A percentile compares a stretch with the other conserved stretches of the same genome.
These are phyloP conservation scores for Chloebia gouldiae DNA, from an alignment of 2,113 vertebrate species.

Conservation along the genomic window DNA sequence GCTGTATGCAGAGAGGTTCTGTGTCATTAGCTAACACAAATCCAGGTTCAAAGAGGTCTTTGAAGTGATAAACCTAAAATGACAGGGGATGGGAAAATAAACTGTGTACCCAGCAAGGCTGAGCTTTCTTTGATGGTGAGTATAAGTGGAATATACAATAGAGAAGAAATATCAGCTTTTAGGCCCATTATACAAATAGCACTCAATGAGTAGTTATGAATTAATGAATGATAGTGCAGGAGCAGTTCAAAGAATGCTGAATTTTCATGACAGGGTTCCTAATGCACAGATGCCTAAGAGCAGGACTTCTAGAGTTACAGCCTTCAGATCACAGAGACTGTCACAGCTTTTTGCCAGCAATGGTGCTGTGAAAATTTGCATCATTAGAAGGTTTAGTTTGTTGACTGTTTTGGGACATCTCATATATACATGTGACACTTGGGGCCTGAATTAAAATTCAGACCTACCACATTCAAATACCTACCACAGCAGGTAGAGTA, in stretches of 20 bases:
- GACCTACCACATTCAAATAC: too few species aligned
- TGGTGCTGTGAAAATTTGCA: not conserved
- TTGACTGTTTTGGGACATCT: not conserved
- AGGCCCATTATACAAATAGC: not conserved
- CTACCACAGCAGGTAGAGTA: not conserved
- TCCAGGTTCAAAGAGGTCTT: slow-evolving; percentile 31
- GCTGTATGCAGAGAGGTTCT: not conserved
- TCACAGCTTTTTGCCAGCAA: not conserved
- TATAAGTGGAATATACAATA: not conserved
- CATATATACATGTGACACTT: not conserved
- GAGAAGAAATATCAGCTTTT: not conserved
- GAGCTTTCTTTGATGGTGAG: not conserved
- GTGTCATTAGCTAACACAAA: slow-evolving; percentile 34
- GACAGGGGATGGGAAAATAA: slow-evolving; percentile 18
- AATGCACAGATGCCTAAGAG: not conserved
- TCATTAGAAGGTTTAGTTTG: not conserved
- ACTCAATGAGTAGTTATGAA: not conserved
- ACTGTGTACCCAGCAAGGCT: not conserved
- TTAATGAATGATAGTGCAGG: not conserved
- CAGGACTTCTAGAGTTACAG: not conserved
- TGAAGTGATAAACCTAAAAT: slow-evolving; percentile 40
- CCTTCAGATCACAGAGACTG: not conserved
- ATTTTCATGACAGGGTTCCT: not conserved
- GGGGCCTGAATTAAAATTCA: not conserved
- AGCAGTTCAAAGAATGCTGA: not conserved